phyloP scores from a whole-genome alignment of 1,140 invertebrate genomes.

The Drosophila mayri region DNA sequence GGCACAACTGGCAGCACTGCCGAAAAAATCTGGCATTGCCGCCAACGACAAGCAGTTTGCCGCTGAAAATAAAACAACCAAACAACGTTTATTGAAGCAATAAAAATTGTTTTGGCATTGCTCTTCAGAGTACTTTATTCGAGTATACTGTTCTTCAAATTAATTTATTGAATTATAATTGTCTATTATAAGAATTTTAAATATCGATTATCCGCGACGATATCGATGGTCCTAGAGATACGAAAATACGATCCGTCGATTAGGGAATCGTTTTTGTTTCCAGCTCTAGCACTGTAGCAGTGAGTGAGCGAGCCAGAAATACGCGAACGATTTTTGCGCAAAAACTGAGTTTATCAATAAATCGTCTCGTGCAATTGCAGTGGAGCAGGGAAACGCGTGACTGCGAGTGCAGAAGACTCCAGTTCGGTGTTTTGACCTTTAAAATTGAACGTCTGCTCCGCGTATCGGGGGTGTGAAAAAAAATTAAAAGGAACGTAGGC shows the following conservation, averaged over 20 bases:
- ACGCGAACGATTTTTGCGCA: slow-evolving; percentile 46
- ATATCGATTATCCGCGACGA: neutral
- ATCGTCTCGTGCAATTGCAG: slow-evolving; percentile 22
- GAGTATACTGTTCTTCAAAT: neutral
- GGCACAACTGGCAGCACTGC: neutral
- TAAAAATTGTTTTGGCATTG: neutral
- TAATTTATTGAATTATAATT: neutral
- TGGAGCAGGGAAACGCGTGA: slow-evolving; percentile 11
- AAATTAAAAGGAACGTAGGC: slow-evolving; percentile 45
- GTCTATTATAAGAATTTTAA: neutral
- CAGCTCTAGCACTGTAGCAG: slow-evolving; percentile 15
- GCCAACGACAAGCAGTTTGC: neutral
- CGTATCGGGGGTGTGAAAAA: slow-evolving; percentile 23
- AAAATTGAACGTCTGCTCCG: neutral
- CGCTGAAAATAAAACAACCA: neutral
- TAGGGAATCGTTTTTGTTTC: slow-evolving; percentile 2
- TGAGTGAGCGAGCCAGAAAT: slow-evolving; percentile 45
- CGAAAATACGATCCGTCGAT: neutral
- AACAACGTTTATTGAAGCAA: neutral
- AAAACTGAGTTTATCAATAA: slow-evolving; percentile 51
- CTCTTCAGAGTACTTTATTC: neutral
- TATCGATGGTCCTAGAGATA: neutral
- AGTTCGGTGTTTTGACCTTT: neutral
- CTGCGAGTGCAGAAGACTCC: neutral
- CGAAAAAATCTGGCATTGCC: neutral